phyloP scores from a whole-genome alignment of 2,888 invertebrate species.

The Anthophora plumipes region DNA sequence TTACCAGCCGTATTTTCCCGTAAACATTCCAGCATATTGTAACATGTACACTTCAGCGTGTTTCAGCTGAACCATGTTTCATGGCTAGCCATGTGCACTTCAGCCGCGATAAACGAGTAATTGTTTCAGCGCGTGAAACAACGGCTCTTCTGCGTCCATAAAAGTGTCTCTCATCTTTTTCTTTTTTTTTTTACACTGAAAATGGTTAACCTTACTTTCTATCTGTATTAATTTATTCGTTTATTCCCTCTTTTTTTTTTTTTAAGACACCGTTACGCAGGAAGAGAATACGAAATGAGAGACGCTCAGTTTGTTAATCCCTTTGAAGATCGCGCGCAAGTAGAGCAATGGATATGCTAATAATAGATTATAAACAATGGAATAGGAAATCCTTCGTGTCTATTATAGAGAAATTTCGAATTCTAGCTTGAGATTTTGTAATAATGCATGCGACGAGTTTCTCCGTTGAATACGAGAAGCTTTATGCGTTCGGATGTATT shows the following conservation, averaged over 20 bases:
- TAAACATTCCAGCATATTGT: not conserved
- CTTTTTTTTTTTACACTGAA: not conserved
- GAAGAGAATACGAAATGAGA: conserved; percentile 8
- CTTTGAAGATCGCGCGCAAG: conserved; percentile 13
- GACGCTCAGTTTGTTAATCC: not conserved
- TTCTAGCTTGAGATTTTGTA: conserved; percentile 1
- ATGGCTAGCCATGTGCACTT: not conserved
- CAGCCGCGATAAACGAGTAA: conserved; percentile 12
- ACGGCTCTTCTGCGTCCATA: conserved; percentile 1
- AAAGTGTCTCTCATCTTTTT: not conserved
- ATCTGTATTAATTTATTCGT: not conserved
- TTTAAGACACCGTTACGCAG: not conserved
- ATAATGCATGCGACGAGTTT: conserved; percentile 4
- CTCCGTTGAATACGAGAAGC: not conserved
- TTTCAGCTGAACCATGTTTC: not conserved
- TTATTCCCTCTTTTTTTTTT: not conserved
- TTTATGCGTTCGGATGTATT: conserved; percentile 15
- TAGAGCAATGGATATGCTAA: conserved; percentile 48
- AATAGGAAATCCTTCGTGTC: not conserved
- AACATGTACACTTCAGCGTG: not conserved
- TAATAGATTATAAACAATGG: conserved; percentile 49
- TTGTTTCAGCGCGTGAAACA: conserved; percentile 6
- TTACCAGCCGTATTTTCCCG: not conserved
- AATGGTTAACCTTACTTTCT: conserved; percentile 3
- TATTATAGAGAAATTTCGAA: conserved; percentile 27